A percentile compares a stretch with the other conserved stretches of the same genome.
Evolutionary conservation across 2,113 vertebrate species (phyloP).

Genomic region (Deroptyus accipitrinus): DNA sequence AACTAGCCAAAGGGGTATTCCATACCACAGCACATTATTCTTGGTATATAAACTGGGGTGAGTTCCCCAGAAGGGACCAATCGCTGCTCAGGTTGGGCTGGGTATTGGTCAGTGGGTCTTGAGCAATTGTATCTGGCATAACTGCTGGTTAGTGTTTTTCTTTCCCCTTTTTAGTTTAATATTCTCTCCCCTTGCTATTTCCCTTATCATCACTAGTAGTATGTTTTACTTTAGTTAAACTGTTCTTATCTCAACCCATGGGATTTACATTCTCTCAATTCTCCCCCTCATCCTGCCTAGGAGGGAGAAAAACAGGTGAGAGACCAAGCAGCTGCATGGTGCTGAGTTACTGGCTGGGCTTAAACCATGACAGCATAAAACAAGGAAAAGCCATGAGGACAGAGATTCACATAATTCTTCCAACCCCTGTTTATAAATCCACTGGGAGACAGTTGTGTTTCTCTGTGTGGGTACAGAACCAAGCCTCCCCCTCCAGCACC

Average conservation of each 20-base stretch:
- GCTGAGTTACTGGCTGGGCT: background rate
- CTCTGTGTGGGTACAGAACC: rapidly evolving
- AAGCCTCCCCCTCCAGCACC: rapidly evolving
- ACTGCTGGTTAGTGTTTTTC: background rate
- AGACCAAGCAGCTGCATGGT: background rate
- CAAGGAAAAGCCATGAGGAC: background rate
- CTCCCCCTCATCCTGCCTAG: background rate
- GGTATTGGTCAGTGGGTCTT: background rate
- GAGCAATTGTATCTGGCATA: background rate
- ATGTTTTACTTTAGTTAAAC: background rate
- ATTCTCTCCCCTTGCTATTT: background rate
- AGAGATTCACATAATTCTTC: background rate
- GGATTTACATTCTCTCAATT: background rate
- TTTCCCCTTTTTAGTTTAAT: background rate
- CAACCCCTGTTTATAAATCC: background rate
- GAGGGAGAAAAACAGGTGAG: background rate
- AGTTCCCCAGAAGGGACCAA: background rate
- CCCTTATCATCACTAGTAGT: background rate
- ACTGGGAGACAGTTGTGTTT: rapidly evolving
- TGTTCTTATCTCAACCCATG: background rate
- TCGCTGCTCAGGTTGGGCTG: background rate
- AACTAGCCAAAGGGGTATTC: background rate
- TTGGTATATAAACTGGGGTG: background rate
- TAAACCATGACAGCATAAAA: background rate
- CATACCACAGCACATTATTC: background rate